A percentile compares a stretch with the other conserved stretches of the same genome.
Evolutionary conservation across 2,888 invertebrate genomes (phyloP).

Genomic region (Napeogenes inachia): DNA sequence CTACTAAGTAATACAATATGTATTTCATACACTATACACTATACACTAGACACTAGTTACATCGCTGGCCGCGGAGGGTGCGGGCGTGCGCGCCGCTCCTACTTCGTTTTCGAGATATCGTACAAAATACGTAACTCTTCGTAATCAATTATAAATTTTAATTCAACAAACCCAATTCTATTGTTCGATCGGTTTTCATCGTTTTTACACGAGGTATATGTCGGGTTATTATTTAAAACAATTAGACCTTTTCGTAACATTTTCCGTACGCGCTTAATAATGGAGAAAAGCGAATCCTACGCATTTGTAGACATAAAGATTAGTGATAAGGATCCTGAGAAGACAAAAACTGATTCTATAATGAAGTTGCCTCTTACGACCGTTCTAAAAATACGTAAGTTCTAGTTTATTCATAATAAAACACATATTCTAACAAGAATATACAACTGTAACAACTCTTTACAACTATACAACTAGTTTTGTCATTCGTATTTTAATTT

Average conservation of each 20-base stretch:
- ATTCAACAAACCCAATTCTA: neutral
- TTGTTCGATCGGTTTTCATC: slow-evolving; percentile 3
- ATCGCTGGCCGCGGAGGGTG: neutral
- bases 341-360: slow-evolving; percentile 40
- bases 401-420: slow-evolving; percentile 12
- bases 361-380: slow-evolving; percentile 49
- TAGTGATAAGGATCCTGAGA: slow-evolving; percentile 47
- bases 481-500: no score
- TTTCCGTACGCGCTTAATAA: slow-evolving; percentile 10
- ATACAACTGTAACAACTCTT: no score
- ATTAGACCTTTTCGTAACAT: slow-evolving; percentile 5
- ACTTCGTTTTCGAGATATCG: slow-evolving; percentile 18
- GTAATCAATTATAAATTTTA: slow-evolving; percentile 8
- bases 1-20: no score
- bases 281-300: slow-evolving; percentile 52
- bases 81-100: slow-evolving; percentile 23
- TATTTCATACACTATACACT: slow-evolving; percentile 36
- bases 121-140: slow-evolving; percentile 18
- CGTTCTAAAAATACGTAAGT: slow-evolving; percentile 67
- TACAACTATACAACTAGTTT: no score
- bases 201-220: slow-evolving; percentile 8
- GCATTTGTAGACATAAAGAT: slow-evolving; percentile 62
- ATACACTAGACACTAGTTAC: neutral
- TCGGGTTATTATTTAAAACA: slow-evolving; percentile 2
- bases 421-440: neutral